Base-by-base conservation (phyloP, 1,140 invertebrate species). In the Cylas formicarius region DNA sequence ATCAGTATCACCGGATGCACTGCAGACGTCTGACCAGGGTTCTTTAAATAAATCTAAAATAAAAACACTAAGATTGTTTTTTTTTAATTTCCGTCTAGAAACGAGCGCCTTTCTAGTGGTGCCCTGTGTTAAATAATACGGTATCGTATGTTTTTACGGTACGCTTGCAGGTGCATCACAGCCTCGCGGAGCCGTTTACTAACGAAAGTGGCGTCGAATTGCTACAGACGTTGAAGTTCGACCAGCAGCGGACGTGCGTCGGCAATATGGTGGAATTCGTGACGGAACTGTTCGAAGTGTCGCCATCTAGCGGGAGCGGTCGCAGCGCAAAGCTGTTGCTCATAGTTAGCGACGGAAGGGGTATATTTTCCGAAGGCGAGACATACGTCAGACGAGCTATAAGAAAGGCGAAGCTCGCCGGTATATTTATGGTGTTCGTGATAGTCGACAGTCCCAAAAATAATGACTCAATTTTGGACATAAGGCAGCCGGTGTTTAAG, bases 381-480 rank as follows among this genome's bases (percentile, higher is more conserved):
- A 76, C 82, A 1, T 72, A 69, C 26, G 84, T 99, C 0, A 72
- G 77, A 35, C 75, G 77, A 44, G 84, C 90, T 2, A 82, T 98
- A 1, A 72, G 88, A 53, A 70, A 79, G 56, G 87, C 91, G 3
- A 78, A 81, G 48, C 72, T 89, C 32, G 72, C 81, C 16, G 78
- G 86, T 26, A 82, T 99, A 46, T 97, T 99, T 63, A 73, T 92
- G 35, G 86, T 99, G 0, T 99, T 97, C 63, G 78, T 99, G 24
- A 86, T 98, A 39, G 79, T 98, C 17, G 96, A 99, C 66, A 95
- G 91, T 71, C 89, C 90, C 3, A 72, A 81, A 24, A 90, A 84
- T 61, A 89, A 93, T 78, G 80, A 88, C 65, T 97, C 92, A 1
- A 91, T 98, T 59, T 73, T 96, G 57, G 92, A 97, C 59, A 90